phyloP scores from a whole-genome alignment of 2,888 invertebrate genomes.

The Drosophila crucigera region DNA sequence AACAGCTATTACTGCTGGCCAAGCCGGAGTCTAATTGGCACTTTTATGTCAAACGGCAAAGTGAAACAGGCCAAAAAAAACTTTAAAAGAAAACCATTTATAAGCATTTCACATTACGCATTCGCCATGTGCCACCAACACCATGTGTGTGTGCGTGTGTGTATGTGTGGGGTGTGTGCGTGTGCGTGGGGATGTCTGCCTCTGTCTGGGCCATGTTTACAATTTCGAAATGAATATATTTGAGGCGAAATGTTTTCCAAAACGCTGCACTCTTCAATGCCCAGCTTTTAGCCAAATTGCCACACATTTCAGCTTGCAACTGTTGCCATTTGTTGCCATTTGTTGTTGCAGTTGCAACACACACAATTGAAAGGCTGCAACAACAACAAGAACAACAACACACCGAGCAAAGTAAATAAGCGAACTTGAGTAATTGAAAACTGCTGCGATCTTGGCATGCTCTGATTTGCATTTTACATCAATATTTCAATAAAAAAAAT shows the following conservation, averaged over 20 bases:
- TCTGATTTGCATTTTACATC: neutral
- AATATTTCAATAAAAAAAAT: neutral
- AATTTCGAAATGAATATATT: conserved; percentile 64
- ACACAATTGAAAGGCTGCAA: conserved; percentile 21
- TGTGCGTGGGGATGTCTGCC: neutral
- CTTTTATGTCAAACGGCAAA: conserved; percentile 63
- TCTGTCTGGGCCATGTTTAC: conserved; percentile 69
- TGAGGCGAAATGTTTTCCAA: conserved; percentile 62
- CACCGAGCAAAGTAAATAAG: neutral
- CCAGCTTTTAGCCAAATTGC: conserved; percentile 76
- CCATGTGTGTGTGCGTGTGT: neutral
- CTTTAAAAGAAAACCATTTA: conserved; percentile 29
- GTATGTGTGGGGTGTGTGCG: neutral
- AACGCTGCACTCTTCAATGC: conserved; percentile 67
- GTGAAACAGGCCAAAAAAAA: conserved; percentile 32
- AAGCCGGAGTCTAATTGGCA: conserved; percentile 65
- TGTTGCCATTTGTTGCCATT: neutral
- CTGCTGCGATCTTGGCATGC: neutral
- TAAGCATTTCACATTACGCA: conserved; percentile 67
- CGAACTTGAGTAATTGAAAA: conserved; percentile 12
- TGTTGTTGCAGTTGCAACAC: conserved; percentile 39
- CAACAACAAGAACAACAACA: conserved; percentile 18
- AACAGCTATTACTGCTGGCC: conserved; percentile 15
- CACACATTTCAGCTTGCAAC: conserved; percentile 48
- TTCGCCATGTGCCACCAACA: conserved; percentile 70